A percentile compares a stretch with the other conserved stretches of the same genome.
These are phyloP conservation scores for Pycnomerus fuliginosus DNA, from an alignment of 2,888 invertebrate species.

Conservation along the genomic window DNA sequence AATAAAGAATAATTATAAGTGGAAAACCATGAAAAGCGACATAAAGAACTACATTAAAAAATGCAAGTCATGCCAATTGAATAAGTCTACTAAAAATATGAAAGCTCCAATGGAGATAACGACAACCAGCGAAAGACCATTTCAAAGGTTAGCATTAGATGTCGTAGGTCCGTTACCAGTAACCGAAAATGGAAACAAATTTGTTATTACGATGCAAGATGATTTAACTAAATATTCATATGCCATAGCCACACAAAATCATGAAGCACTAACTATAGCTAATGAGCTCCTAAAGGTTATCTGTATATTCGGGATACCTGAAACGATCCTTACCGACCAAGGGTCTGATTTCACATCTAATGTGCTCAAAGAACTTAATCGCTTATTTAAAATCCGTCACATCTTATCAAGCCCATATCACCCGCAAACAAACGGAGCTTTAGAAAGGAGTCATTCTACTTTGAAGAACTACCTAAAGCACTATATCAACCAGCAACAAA, in stretches of 20 bases:
- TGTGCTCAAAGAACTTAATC: neutral
- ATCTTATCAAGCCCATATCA: neutral
- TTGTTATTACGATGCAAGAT: constrained; percentile 2
- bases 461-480: neutral
- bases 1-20: constrained; percentile 8
- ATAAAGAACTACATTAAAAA: constrained; percentile 3
- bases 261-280: constrained; percentile 12
- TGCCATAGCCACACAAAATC: constrained; percentile 4
- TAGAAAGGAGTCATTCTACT: neutral
- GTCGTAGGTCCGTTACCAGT: constrained; percentile 3
- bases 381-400: neutral
- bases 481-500: neutral
- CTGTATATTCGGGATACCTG: neutral
- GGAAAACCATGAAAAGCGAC: constrained; percentile 10
- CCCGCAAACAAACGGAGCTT: neutral
- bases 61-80: constrained; percentile 5
- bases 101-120: constrained; percentile 4
- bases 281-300: constrained; percentile 2
- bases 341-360: neutral
- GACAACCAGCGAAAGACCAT: constrained; percentile 4
- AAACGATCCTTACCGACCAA: neutral
- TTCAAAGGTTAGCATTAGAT: constrained; percentile 6
- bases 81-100: constrained; percentile 4
- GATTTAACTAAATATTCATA: constrained; percentile 9
- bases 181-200: constrained; percentile 2